Base-by-base conservation (phyloP, 2,113 vertebrate genomes). In the Phoxinus phoxinus region DNA sequence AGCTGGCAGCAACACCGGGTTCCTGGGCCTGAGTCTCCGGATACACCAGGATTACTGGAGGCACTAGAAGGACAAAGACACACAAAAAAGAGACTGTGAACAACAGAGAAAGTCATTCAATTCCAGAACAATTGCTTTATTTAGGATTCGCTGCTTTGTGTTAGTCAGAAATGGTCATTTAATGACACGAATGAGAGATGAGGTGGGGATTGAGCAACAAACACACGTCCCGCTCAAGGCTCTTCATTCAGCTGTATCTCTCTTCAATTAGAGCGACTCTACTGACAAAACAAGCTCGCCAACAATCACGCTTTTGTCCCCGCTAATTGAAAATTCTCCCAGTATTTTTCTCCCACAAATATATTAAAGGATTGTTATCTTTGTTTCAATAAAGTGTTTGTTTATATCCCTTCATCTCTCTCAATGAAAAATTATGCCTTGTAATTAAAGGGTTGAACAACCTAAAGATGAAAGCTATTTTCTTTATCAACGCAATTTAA, bases 11-110 rank as follows among this genome's bases (percentile, higher is more conserved):
- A 48, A 98, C 93, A 0, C 98, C 98, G 0, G 98, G 98, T 92
- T 99, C 98, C 93, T 98, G 97, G 0, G 98, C 98, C 91, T 99
- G 98, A 0, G 95, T 96, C 87, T 99, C 98, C 0, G 98, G 98
- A 86, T 98, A 97, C 32, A 99, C 97, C 0, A 98, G 95, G 87
- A 99, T 99, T 92, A 99, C 98, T 0, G 98, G 98, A 4, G 98
- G 98, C 89, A 98, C 98, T 99, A 86, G 61, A 77, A 27, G 76
- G 30, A 61, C 19, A 75, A 4, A 73, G 17, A 80, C 30, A 67
- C 17, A 69, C 23, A 67, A n/a, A 75, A 67, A n/a, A 75, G 44
- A 75, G 37, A 76, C 58, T 23, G 41, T 65, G 41, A 83, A 51
- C 72, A 46, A 81, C 69, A 73, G 53, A 79, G n/a, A 84, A 23